Evolutionary conservation across 37 sponge, comb jelly and placozoan genomes (phyloP).

Genomic region (Haliclona indistincta): DNA sequence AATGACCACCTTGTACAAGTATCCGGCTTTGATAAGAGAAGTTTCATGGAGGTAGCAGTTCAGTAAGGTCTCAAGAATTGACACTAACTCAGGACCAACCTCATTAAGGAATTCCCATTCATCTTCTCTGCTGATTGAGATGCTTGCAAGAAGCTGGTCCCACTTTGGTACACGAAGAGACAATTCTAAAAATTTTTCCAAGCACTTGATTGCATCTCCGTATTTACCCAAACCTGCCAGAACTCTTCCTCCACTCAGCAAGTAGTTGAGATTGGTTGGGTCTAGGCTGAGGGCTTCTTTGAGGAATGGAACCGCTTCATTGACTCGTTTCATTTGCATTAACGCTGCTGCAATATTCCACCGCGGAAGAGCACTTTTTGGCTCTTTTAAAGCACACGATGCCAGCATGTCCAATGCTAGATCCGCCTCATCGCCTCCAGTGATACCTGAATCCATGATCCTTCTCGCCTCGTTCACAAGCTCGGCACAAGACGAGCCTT

Average conservation of each 20-base stretch:
- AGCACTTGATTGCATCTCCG: constrained; percentile 25
- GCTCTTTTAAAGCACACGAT: constrained; percentile 67
- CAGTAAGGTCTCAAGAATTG: constrained; percentile 40
- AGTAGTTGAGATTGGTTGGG: constrained; percentile 45
- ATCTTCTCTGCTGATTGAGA: constrained; percentile 59
- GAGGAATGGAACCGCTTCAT: constrained; percentile 67
- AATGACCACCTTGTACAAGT: constrained; percentile 72
- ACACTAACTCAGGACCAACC: constrained; percentile 44
- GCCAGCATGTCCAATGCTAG: constrained; percentile 68
- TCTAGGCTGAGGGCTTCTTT: constrained; percentile 55
- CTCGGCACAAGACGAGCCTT: constrained; percentile 6
- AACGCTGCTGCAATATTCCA: constrained; percentile 81
- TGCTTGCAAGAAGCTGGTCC: constrained; percentile 54
- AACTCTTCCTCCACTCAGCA: constrained; percentile 31
- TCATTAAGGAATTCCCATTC: constrained; percentile 72
- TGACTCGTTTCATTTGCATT: constrained; percentile 42
- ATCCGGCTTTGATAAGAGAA: constrained; percentile 58
- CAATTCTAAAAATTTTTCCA: constrained; percentile 70
- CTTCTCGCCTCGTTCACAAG: constrained; percentile 3
- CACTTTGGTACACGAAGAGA: constrained; percentile 47
- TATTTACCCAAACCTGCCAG: constrained; percentile 22
- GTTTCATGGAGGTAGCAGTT: constrained; percentile 58
- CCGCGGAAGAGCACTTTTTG: constrained; percentile 36
- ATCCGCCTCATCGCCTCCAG: constrained; percentile 33
- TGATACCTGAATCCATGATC: not conserved